These are phyloP conservation scores for Hirundo rustica DNA, from an alignment of 2,797 vertebrate species.

Conservation along the genomic window DNA sequence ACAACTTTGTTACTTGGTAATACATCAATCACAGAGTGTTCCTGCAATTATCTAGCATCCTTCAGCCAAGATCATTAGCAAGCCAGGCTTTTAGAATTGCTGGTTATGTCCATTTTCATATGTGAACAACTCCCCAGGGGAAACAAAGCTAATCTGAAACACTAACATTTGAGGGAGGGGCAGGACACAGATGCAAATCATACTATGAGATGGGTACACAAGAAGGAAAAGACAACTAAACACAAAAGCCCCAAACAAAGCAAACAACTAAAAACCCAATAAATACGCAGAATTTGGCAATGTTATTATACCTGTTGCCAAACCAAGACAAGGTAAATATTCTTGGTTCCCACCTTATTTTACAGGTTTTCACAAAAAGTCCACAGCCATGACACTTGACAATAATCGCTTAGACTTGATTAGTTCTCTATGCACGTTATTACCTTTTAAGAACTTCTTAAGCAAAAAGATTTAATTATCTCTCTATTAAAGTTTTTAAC, in stretches of 20 bases:
- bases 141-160: neutral
- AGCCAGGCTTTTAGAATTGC: neutral
- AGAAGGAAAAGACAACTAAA: neutral
- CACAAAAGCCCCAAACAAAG: neutral
- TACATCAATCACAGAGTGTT: neutral
- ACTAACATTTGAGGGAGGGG: neutral
- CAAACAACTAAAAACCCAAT: neutral
- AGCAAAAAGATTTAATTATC: neutral
- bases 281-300: neutral
- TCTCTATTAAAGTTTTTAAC: neutral
- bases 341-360: neutral
- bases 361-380: neutral
- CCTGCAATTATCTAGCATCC: neutral
- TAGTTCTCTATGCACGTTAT: neutral
- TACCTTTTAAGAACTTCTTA: neutral
- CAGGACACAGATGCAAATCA: neutral
- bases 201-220: neutral
- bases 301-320: neutral
- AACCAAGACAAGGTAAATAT: neutral
- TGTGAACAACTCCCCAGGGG: neutral
- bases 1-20: neutral
- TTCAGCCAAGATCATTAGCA: neutral
- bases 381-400: neutral
- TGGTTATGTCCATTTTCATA: neutral
- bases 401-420: neutral